phyloP scores from a whole-genome alignment of 1,140 invertebrate genomes.

The Drosophila paulistorum region DNA sequence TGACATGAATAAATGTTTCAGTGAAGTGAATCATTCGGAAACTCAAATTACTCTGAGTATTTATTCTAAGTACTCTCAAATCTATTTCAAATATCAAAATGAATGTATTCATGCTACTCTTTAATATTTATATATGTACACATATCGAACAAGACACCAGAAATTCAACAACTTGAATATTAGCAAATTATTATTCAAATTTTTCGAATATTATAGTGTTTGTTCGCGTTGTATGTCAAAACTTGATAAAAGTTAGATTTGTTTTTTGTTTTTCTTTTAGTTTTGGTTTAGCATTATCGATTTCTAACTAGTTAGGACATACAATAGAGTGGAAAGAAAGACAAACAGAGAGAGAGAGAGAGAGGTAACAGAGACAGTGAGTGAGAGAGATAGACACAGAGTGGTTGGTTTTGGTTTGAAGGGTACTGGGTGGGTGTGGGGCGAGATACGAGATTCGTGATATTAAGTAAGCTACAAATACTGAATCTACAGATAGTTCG shows the following conservation, averaged over 20 bases:
- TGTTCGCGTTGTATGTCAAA: conserved; percentile 17
- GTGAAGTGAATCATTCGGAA: no score
- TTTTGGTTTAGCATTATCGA: conserved; percentile 9
- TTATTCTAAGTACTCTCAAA: no score
- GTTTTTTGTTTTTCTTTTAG: not conserved
- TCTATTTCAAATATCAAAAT: no score
- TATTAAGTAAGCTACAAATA: conserved; percentile 51
- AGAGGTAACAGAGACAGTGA: conserved; percentile 37
- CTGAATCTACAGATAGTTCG: conserved; percentile 55
- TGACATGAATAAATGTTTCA: no score
- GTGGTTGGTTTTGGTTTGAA: conserved; percentile 18
- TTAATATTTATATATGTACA: no score
- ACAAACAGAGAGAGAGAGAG: conserved; percentile 23
- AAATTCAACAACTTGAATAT: no score
- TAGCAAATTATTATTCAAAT: no score
- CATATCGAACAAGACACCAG: no score
- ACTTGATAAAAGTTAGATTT: not conserved
- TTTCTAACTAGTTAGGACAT: conserved; percentile 28
- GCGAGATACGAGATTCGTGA: conserved; percentile 4
- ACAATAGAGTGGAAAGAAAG: conserved; percentile 25
- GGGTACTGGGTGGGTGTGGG: not conserved
- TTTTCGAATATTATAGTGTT: not conserved
- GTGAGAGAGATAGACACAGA: conserved; percentile 23
- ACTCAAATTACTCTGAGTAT: no score
- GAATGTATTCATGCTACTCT: no score